A percentile compares a stretch with the other conserved stretches of the same genome.
phyloP scores from a whole-genome alignment of 2,113 vertebrate genomes.

The Guaruba guarouba region DNA sequence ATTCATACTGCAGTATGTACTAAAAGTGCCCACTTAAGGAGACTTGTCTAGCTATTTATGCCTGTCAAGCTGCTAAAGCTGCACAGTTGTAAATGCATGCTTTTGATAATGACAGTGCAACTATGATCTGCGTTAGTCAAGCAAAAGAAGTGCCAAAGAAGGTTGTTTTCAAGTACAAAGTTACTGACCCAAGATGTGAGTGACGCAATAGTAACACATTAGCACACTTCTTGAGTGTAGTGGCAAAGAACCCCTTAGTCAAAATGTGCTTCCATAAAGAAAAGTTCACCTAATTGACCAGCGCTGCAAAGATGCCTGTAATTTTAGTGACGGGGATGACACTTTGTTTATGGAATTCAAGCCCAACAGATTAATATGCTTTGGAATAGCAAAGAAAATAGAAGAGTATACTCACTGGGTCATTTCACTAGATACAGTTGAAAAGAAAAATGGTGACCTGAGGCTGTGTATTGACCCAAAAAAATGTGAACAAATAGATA shows the following conservation, averaged over 20 bases:
- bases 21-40: background rate
- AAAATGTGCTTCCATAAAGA: background rate
- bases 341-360: constrained; percentile 13
- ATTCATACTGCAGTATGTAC: background rate
- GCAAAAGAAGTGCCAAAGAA: background rate
- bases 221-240: background rate
- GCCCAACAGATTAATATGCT: constrained; percentile 6
- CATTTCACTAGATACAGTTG: constrained; percentile 18
- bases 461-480: constrained; percentile 66
- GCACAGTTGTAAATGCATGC: background rate
- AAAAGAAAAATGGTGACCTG: constrained; percentile 48
- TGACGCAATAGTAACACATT: background rate
- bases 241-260: background rate
- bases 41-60: background rate
- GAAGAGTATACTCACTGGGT: constrained; percentile 13
- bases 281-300: background rate
- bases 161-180: background rate
- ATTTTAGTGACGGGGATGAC: background rate
- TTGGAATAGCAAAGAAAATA: constrained; percentile 9
- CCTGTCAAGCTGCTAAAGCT: background rate
- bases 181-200: background rate
- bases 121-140: background rate
- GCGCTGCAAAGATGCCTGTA: background rate
- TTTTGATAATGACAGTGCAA: background rate
- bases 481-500: constrained; percentile 36